Conservation (phyloP, 2,113 vertebrate species). For the Rhodinocichla rosea region DNA sequence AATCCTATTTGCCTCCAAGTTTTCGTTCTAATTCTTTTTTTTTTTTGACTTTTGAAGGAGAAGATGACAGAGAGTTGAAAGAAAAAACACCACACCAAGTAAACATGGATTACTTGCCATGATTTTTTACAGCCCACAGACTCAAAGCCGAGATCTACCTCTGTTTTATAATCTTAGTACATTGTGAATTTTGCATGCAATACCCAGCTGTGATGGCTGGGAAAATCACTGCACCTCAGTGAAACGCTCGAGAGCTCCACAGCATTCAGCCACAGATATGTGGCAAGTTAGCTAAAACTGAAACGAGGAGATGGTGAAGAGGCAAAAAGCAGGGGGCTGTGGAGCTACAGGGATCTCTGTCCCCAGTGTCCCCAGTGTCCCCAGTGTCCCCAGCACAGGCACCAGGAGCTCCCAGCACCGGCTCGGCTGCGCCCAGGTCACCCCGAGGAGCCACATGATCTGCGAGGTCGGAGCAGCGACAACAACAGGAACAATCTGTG, state of each 20-base stretch:
- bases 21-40: background rate
- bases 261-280: background rate
- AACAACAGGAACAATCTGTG: constrained; percentile 81
- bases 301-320: background rate
- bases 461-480: background rate
- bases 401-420: background rate
- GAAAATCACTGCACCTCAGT: background rate
- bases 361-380: background rate
- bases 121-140: background rate
- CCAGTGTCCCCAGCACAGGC: background rate
- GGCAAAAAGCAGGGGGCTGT: background rate
- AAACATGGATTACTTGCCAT: background rate
- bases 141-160: background rate
- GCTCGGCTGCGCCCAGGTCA: background rate
- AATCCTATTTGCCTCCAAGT: background rate
- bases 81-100: background rate
- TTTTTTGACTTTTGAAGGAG: background rate
- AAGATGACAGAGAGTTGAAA: background rate
- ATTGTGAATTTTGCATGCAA: background rate
- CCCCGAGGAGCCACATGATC: constrained; percentile 53
- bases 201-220: background rate
- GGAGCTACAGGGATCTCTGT: background rate
- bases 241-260: background rate
- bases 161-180: background rate
- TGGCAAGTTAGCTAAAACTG: background rate